These are phyloP conservation scores for Pithys albifrons DNA, from an alignment of 2,113 vertebrate species.

Conservation along the genomic window DNA sequence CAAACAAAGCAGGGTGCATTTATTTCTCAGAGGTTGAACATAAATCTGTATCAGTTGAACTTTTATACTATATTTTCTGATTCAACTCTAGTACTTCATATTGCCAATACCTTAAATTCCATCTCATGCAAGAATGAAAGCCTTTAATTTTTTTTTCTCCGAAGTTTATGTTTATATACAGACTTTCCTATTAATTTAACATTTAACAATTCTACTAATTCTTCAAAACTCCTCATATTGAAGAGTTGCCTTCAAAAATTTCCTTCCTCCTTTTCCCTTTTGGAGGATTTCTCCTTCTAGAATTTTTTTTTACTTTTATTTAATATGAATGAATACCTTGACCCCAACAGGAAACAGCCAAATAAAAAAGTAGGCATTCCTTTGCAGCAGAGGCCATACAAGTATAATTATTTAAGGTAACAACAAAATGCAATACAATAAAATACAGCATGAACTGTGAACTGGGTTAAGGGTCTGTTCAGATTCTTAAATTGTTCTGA, in stretches of 20 bases:
- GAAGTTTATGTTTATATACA: neutral
- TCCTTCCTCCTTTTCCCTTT: neutral
- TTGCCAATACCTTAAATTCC: neutral
- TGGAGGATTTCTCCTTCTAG: neutral
- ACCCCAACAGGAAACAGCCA: neutral
- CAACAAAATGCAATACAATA: neutral
- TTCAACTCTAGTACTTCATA: neutral
- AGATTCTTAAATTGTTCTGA: neutral
- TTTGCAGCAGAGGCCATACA: neutral
- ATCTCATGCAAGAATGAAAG: neutral
- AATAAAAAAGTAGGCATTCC: neutral
- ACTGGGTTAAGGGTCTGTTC: neutral
- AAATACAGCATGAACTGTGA: neutral
- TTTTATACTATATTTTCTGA: neutral
- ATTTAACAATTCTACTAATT: neutral
- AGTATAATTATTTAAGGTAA: neutral
- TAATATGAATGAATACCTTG: neutral
- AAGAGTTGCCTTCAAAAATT: neutral
- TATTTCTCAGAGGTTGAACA: neutral
- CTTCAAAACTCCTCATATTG: neutral
- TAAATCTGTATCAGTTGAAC: neutral
- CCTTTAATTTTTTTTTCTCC: neutral
- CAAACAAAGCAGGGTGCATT: neutral
- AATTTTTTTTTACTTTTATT: neutral
- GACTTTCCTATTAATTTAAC: neutral